Conservation (phyloP, 2,113 vertebrate species). For the Saguinus imperator region DNA sequence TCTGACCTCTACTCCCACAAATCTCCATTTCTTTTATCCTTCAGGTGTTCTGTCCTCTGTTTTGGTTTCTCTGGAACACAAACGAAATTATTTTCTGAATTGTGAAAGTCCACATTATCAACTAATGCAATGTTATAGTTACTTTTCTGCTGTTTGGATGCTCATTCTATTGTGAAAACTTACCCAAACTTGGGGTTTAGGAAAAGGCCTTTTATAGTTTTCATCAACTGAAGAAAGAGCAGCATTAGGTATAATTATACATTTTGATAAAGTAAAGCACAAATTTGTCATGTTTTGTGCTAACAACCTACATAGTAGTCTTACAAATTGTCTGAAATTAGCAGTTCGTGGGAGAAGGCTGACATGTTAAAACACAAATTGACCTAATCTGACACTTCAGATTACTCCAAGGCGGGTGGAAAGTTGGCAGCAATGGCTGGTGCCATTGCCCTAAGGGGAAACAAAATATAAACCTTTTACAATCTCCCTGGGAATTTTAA, state of each 20-base stretch:
- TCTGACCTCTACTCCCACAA: neutral
- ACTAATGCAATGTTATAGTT: neutral
- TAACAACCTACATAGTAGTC: neutral
- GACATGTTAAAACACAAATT: neutral
- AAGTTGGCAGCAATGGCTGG: neutral
- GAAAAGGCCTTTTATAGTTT: neutral
- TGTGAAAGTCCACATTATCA: neutral
- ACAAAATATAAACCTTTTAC: neutral
- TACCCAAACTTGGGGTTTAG: neutral
- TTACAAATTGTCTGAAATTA: neutral
- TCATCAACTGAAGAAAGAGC: neutral
- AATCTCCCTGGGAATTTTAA: neutral
- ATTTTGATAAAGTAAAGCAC: neutral
- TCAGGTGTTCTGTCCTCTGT: neutral
- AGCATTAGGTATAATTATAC: neutral
- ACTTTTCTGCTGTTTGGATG: neutral
- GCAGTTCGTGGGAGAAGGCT: neutral
- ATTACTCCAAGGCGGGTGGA: neutral
- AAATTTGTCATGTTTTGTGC: neutral
- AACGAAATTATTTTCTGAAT: constrained; percentile 20
- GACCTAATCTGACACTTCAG: neutral
- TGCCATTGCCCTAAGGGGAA: neutral
- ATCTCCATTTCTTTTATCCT: neutral
- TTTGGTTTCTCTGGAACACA: neutral
- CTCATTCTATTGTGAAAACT: neutral